Conservation (phyloP, 2,797 vertebrate species). For the Micromesistius poutassou region DNA sequence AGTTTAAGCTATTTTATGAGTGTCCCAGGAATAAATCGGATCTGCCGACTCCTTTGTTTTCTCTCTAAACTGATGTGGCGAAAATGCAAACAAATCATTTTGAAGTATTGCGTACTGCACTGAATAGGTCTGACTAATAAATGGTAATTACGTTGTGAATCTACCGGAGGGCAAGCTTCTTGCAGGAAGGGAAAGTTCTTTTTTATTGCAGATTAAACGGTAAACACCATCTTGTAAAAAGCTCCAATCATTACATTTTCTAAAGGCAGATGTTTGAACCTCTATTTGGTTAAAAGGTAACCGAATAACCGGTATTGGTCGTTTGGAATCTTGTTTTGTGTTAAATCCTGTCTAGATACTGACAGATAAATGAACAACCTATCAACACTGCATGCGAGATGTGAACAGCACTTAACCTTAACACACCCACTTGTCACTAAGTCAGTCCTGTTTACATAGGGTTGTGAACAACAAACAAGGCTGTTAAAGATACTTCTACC, state of each 20-base stretch:
- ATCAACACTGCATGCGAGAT: neutral
- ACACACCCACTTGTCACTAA: neutral
- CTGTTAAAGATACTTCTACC: neutral
- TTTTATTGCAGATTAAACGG: constrained; percentile 1
- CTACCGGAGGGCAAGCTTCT: neutral
- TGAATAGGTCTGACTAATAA: neutral
- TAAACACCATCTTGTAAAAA: neutral
- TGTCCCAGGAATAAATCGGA: neutral
- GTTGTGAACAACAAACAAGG: neutral
- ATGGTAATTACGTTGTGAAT: neutral
- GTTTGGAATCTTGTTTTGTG: neutral
- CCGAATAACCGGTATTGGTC: neutral
- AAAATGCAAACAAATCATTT: neutral
- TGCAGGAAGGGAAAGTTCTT: neutral
- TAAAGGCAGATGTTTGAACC: neutral
- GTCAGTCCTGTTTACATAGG: neutral
- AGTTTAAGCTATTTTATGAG: neutral
- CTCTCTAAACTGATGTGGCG: neutral
- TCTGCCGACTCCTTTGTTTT: neutral
- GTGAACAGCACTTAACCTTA: neutral
- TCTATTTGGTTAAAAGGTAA: neutral
- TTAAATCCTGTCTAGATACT: neutral
- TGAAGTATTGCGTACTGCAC: neutral
- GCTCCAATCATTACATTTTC: neutral
- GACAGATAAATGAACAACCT: neutral